Evolutionary conservation across 1,140 invertebrate genomes (phyloP).

Genomic region (Atta colombica): DNA sequence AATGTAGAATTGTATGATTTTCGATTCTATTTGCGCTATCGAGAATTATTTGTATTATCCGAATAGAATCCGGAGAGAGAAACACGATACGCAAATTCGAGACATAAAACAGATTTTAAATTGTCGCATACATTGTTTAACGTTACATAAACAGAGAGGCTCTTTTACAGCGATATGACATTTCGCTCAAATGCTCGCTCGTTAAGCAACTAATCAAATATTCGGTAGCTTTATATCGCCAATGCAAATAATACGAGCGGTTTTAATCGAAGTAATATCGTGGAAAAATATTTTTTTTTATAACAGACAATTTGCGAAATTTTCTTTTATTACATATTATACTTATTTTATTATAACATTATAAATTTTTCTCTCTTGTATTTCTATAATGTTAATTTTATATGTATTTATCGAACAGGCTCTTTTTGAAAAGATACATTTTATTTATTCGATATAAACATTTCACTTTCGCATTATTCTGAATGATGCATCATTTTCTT

Average conservation of each 20-base stretch:
- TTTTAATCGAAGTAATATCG: neutral
- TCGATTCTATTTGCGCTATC: neutral
- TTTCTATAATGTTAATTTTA: neutral
- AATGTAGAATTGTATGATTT: neutral
- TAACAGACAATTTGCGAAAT: neutral
- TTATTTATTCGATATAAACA: neutral
- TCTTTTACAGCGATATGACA: neutral
- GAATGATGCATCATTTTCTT: neutral
- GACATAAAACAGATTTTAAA: conserved; percentile 20
- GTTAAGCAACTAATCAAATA: conserved; percentile 27
- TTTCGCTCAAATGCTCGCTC: neutral
- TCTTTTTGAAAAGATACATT: neutral
- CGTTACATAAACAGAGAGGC: neutral
- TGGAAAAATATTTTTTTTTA: neutral
- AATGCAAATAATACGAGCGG: neutral
- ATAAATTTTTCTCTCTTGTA: neutral
- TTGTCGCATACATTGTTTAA: neutral
- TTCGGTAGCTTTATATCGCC: neutral
- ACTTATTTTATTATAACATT: neutral
- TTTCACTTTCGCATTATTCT: neutral
- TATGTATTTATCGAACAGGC: neutral
- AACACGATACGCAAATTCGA: neutral
- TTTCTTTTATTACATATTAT: neutral
- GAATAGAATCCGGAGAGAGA: neutral
- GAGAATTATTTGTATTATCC: neutral